Percentiles rank a stretch among this genome's conserved stretches.
phyloP scores from a whole-genome alignment of 2,888 invertebrate species.

The Octonoba sinensis region DNA sequence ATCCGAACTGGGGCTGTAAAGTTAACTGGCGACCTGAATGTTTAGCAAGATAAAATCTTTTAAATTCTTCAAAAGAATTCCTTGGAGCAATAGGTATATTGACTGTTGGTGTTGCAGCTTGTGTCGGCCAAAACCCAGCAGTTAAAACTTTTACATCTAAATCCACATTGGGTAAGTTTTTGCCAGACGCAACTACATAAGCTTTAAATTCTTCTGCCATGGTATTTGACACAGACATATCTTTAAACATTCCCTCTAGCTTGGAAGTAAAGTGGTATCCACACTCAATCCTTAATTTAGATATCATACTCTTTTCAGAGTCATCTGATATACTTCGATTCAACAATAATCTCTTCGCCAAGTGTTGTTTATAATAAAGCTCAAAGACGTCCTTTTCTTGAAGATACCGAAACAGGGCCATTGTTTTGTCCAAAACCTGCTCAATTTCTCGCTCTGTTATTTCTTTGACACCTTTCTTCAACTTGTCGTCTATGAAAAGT shows the following conservation, averaged over 20 bases:
- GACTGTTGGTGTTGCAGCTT: too few relatives aligned
- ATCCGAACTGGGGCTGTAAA: constrained; percentile 96
- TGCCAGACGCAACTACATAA: constrained; percentile 80
- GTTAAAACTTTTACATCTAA: constrained; percentile 96
- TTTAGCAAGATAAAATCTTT: constrained; percentile 96
- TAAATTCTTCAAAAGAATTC: too few relatives aligned
- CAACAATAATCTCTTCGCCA: constrained; percentile 95
- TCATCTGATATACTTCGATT: constrained; percentile 99
- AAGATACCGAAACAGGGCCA: constrained; percentile 98
- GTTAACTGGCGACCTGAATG: constrained; percentile 98
- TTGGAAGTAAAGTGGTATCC: constrained; percentile 99
- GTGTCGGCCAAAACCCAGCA: constrained; percentile 97
- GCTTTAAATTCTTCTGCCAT: constrained; percentile 98
- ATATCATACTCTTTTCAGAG: constrained; percentile 99
- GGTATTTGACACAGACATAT: constrained; percentile 98
- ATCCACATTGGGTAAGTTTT: too few relatives aligned
- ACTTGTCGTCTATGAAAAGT: constrained; percentile 97
- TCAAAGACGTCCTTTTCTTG: constrained; percentile 99
- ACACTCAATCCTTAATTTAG: constrained; percentile 85
- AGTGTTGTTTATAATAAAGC: constrained; percentile 98
- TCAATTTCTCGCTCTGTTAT: constrained; percentile 99
- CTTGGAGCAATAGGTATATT: too few relatives aligned
- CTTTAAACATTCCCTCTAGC: constrained; percentile 99
- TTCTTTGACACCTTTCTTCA: constrained; percentile 99
- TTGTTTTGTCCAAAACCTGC: constrained; percentile 96